phyloP scores from a whole-genome alignment of 2,113 vertebrate species.

The Phainopepla nitens region DNA sequence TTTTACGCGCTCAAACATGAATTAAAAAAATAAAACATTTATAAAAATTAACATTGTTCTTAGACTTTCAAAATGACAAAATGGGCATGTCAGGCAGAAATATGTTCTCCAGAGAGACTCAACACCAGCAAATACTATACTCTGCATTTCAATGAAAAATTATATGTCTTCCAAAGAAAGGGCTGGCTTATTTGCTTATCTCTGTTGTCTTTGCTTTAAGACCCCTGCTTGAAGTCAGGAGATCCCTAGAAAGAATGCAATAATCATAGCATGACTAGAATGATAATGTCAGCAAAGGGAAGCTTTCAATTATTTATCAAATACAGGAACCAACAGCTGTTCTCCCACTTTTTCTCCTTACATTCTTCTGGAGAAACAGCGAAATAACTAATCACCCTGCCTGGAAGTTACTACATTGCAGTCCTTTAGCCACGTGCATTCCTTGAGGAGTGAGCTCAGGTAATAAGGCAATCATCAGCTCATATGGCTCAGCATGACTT shows the following conservation, averaged over 20 bases:
- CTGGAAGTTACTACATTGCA: background rate
- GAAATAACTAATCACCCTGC: background rate
- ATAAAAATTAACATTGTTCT: background rate
- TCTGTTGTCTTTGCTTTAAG: background rate
- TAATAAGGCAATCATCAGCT: fast-evolving
- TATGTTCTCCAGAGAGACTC: background rate
- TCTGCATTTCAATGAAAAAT: background rate
- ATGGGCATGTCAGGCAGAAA: background rate
- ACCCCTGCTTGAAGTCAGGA: background rate
- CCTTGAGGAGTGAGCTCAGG: background rate
- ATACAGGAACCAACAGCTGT: background rate
- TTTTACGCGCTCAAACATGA: background rate
- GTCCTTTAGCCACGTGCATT: background rate
- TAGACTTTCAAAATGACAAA: background rate
- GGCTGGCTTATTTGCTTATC: background rate
- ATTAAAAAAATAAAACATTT: background rate
- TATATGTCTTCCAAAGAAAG: background rate
- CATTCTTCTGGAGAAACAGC: background rate
- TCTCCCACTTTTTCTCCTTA: background rate
- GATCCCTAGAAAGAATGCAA: background rate
- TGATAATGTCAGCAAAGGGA: background rate
- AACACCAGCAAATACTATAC: background rate
- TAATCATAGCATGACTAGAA: background rate
- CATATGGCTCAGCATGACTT: background rate
- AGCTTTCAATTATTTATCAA: background rate